Percentiles rank a stretch among this genome's conserved stretches.
These are phyloP conservation scores for Mormyrops attenuatus DNA, from an alignment of 2,797 vertebrate genomes.

Conservation along the genomic window DNA sequence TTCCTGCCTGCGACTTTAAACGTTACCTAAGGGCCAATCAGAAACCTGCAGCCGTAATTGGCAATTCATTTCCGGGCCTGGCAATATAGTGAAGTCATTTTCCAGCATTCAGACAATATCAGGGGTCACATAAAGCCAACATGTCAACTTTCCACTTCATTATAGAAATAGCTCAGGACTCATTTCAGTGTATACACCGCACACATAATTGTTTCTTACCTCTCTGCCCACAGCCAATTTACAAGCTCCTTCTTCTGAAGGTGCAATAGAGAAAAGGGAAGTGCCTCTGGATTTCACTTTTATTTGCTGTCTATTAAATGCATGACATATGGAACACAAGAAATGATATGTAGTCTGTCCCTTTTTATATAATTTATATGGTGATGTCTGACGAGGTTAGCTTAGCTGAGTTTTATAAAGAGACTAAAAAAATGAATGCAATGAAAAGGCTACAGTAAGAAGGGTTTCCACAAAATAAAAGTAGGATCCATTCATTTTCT, in stretches of 20 bases:
- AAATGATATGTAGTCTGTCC: slow-evolving; percentile 58
- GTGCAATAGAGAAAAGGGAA: slow-evolving; percentile 47
- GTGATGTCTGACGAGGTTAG: slow-evolving; percentile 53
- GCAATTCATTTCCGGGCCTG: slow-evolving; percentile 68
- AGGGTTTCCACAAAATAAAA: not conserved
- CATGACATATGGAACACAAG: slow-evolving; percentile 55
- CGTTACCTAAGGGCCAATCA: slow-evolving; percentile 56
- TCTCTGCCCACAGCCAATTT: slow-evolving; percentile 69
- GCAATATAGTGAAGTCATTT: slow-evolving; percentile 69
- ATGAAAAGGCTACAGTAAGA: not conserved
- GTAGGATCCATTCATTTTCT: not conserved
- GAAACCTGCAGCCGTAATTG: slow-evolving; percentile 69
- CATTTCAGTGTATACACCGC: slow-evolving; percentile 61
- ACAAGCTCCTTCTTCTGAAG: slow-evolving; percentile 55
- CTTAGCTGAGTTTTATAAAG: slow-evolving; percentile 34
- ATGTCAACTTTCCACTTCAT: slow-evolving; percentile 74
- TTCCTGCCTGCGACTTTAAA: slow-evolving; percentile 56
- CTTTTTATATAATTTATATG: slow-evolving; percentile 54
- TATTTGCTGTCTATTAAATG: slow-evolving; percentile 61
- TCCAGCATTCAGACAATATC: slow-evolving; percentile 64
- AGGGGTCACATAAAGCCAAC: slow-evolving; percentile 61
- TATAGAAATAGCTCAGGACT: slow-evolving; percentile 70
- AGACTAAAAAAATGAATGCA: slow-evolving; percentile 29
- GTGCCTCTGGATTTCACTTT: slow-evolving; percentile 62
- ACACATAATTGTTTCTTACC: slow-evolving; percentile 72